Evolutionary conservation across 1,140 invertebrate genomes (phyloP).

Genomic region (Temnothorax longispinosus): DNA sequence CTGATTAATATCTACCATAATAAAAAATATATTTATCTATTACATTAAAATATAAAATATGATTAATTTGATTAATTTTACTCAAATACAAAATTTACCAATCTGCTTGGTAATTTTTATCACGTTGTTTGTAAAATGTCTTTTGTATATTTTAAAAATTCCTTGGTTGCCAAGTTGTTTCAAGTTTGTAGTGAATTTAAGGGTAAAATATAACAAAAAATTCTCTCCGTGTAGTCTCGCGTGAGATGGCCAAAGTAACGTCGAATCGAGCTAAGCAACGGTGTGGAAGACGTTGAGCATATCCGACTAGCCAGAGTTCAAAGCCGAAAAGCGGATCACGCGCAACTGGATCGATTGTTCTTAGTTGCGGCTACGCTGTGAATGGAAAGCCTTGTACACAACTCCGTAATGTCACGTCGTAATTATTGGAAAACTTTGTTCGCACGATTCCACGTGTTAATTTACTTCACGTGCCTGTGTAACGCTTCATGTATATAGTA

Average conservation of each 20-base stretch:
- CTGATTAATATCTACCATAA: too few relatives aligned
- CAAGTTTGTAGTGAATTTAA: too few relatives aligned
- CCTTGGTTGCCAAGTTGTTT: too few relatives aligned
- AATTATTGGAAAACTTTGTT: constrained; percentile 35
- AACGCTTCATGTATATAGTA: background rate
- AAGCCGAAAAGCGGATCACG: constrained; percentile 65
- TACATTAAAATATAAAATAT: too few relatives aligned
- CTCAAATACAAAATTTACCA: too few relatives aligned
- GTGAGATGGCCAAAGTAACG: constrained; percentile 42
- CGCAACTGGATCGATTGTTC: constrained; percentile 52
- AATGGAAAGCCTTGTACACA: background rate
- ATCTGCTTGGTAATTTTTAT: too few relatives aligned
- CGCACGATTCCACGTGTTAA: background rate
- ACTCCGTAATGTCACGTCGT: constrained; percentile 21
- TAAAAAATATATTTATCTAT: too few relatives aligned
- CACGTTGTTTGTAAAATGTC: too few relatives aligned
- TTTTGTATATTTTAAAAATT: too few relatives aligned
- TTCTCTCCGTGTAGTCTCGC: background rate
- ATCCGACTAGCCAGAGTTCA: constrained; percentile 47
- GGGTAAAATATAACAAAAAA: too few relatives aligned
- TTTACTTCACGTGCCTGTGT: background rate
- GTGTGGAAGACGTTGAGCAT: constrained; percentile 44
- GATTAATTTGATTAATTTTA: too few relatives aligned
- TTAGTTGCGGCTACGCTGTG: constrained; percentile 33
- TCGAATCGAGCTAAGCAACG: constrained; percentile 32